phyloP scores from a whole-genome alignment of 2,113 vertebrate species.

The Sinocyclocheilus maitianheensis region DNA sequence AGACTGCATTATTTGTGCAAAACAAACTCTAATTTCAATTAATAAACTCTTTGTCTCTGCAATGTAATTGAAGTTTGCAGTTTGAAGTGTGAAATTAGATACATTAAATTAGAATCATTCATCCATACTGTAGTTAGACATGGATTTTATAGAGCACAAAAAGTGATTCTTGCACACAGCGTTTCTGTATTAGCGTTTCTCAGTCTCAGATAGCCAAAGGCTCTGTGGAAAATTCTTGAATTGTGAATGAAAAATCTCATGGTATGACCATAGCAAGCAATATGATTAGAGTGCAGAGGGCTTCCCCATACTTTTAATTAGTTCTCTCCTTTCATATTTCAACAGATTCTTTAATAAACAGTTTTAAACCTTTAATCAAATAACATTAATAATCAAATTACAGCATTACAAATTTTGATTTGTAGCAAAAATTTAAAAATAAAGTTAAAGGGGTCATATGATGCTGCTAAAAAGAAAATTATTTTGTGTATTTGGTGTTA shows the following conservation, averaged over 20 bases:
- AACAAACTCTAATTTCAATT: neutral
- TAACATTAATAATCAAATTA: too few relatives aligned
- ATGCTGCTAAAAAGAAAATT: too few relatives aligned
- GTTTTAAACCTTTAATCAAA: neutral
- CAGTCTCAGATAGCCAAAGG: neutral
- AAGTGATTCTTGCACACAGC: neutral
- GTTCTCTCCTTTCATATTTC: neutral
- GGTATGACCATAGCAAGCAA: neutral
- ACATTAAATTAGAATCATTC: neutral
- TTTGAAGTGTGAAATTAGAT: neutral
- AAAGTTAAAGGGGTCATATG: too few relatives aligned
- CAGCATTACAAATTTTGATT: too few relatives aligned
- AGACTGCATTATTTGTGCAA: neutral
- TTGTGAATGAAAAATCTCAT: neutral
- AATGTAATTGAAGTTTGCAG: neutral
- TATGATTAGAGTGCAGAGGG: neutral
- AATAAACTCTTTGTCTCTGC: neutral
- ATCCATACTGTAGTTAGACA: neutral
- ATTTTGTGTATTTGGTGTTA: too few relatives aligned
- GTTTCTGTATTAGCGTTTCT: neutral
- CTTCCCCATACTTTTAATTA: neutral
- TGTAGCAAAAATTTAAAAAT: too few relatives aligned
- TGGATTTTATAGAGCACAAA: neutral
- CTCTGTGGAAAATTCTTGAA: neutral
- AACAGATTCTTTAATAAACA: neutral